phyloP scores from a whole-genome alignment of 2,888 invertebrate species.

The Drosophila buzzatii region DNA sequence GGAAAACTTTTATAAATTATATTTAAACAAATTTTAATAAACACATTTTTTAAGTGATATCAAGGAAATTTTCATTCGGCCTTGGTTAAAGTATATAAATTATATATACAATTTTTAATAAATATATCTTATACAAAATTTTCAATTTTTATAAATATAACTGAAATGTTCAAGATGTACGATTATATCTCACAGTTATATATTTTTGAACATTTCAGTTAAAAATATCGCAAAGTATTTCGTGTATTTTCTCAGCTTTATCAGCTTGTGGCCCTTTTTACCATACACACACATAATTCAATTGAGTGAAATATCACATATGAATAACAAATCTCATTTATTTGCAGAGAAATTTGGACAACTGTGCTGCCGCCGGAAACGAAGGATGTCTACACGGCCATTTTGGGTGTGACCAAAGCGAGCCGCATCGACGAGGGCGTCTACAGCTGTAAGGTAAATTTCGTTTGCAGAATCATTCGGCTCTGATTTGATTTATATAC shows the following conservation, averaged over 20 bases:
- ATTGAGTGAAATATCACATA: not conserved
- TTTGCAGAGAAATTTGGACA: constrained; percentile 89
- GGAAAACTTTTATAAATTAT: too few species aligned
- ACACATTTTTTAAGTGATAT: too few species aligned
- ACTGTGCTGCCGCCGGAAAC: constrained; percentile 86
- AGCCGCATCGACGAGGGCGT: constrained; percentile 90
- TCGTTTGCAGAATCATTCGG: constrained; percentile 1
- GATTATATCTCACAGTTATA: too few species aligned
- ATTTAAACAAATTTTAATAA: too few species aligned
- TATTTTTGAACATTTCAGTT: too few species aligned
- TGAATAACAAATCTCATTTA: not conserved
- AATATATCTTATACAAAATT: too few species aligned
- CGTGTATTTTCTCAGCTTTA: not conserved
- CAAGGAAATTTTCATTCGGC: too few species aligned
- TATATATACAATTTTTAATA: too few species aligned
- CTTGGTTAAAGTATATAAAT: too few species aligned
- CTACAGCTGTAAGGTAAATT: constrained; percentile 91
- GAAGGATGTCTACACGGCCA: constrained; percentile 87
- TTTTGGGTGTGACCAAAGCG: constrained; percentile 90
- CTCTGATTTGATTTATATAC: constrained; percentile 40
- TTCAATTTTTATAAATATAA: too few species aligned
- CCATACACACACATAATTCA: not conserved
- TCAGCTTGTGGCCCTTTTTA: not conserved
- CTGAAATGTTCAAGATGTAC: too few species aligned
- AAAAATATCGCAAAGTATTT: too few species aligned